These are phyloP conservation scores for Benitochromis conjunctus DNA, from an alignment of 2,113 vertebrate species.

Conservation along the genomic window DNA sequence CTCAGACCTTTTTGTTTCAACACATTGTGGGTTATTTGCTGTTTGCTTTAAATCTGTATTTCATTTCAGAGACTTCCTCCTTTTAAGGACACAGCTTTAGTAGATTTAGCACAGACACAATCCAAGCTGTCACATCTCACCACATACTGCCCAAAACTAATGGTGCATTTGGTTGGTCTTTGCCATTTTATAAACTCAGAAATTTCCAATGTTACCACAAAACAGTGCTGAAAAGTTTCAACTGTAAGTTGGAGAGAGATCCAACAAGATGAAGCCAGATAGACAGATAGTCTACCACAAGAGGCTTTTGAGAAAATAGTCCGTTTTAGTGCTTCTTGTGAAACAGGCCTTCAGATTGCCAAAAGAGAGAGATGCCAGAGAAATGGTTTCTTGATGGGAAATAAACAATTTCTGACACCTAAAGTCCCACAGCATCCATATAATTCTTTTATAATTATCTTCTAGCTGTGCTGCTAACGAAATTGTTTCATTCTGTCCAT, in stretches of 20 bases:
- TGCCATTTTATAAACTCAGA: background rate
- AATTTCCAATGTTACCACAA: background rate
- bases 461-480: background rate
- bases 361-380: background rate
- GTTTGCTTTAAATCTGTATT: background rate
- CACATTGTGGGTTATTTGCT: background rate
- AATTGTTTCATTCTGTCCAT: background rate
- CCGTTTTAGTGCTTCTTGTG: background rate
- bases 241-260: background rate
- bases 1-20: background rate
- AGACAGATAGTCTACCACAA: background rate
- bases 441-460: background rate
- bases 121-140: background rate
- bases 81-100: background rate
- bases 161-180: background rate
- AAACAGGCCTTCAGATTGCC: background rate
- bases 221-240: background rate
- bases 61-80: background rate
- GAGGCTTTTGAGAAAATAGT: background rate
- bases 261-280: background rate
- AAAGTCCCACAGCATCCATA: background rate
- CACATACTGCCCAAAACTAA: background rate
- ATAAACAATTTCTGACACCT: background rate
- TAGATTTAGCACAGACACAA: background rate
- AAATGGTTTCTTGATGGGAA: background rate